A percentile compares a stretch with the other conserved stretches of the same genome.
Conservation (phyloP, 2,797 vertebrate genomes). For the Rhadinocentrus ornatus region DNA sequence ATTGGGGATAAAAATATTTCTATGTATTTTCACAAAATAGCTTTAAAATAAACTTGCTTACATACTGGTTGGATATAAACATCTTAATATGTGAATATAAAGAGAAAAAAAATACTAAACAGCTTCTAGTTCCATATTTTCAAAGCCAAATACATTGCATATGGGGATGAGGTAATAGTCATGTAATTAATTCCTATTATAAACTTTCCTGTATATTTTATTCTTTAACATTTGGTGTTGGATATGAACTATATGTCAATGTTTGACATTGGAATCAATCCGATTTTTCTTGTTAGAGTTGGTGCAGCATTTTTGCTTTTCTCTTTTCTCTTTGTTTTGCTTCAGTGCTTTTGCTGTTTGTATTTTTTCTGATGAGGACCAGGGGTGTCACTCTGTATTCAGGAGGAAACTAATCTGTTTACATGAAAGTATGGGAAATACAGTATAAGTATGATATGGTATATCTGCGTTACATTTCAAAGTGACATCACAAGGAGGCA, state of each 20-base stretch:
- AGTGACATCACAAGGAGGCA: slow-evolving; percentile 73
- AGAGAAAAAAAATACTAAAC: slow-evolving; percentile 81
- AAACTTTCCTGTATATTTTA: slow-evolving; percentile 95
- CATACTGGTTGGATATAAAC: slow-evolving; percentile 90
- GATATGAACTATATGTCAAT: slow-evolving; percentile 93
- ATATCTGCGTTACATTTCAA: slow-evolving; percentile 72
- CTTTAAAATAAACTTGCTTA: slow-evolving; percentile 99
- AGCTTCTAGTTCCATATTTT: slow-evolving; percentile 92
- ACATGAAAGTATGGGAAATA: slow-evolving; percentile 73
- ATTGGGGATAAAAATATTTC: slow-evolving; percentile 90
- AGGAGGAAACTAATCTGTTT: slow-evolving; percentile 70
- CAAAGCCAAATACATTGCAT: slow-evolving; percentile 95
- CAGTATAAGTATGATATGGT: slow-evolving; percentile 58
- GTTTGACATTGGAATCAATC: slow-evolving; percentile 94
- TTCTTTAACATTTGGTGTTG: slow-evolving; percentile 98
- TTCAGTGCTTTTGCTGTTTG: slow-evolving; percentile 79
- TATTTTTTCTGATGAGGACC: slow-evolving; percentile 75
- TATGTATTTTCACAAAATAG: slow-evolving; percentile 99
- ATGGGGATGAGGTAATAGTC: slow-evolving; percentile 85
- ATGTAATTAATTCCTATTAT: slow-evolving; percentile 98
- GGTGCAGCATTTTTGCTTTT: slow-evolving; percentile 65
- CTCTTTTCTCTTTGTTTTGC: slow-evolving; percentile 68
- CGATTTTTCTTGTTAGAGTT: slow-evolving; percentile 88
- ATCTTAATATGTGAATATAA: slow-evolving; percentile 83
- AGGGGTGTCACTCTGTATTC: slow-evolving; percentile 72